A percentile compares a stretch with the other conserved stretches of the same genome.
phyloP scores from a whole-genome alignment of 2,113 vertebrate species.

The Mirza zaza region DNA sequence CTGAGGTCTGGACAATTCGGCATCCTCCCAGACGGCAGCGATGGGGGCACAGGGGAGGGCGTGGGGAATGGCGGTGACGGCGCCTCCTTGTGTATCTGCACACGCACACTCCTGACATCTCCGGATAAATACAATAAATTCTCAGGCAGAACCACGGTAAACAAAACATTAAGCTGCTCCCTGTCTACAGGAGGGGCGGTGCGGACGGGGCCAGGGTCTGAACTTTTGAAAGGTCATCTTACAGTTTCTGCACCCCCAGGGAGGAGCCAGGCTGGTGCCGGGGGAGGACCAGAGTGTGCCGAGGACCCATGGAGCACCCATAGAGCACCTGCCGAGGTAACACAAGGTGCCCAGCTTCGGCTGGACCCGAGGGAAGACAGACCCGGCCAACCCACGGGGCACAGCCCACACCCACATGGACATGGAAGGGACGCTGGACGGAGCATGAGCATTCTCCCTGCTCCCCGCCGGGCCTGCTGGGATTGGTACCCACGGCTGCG shows the following conservation, averaged over 20 bases:
- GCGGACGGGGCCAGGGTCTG: constrained; percentile 54
- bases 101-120: constrained; percentile 38
- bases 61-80: not conserved
- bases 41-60: rapidly evolving
- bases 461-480: not conserved
- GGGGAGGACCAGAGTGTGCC: too few species aligned
- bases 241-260: not conserved
- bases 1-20: not conserved
- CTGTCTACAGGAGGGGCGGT: not conserved
- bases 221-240: constrained; percentile 65
- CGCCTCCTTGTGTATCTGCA: constrained; percentile 42
- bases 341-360: not conserved
- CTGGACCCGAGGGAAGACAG: not conserved
- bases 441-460: too few species aligned
- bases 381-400: too few species aligned
- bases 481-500: rapidly evolving
- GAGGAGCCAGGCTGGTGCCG: not conserved
- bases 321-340: not conserved
- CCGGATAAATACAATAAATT: constrained; percentile 68
- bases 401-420: not conserved
- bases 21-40: too few species aligned
- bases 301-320: not conserved
- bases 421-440: not conserved
- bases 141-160: constrained; percentile 20
- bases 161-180: constrained; percentile 20